Conservation (phyloP, 2,888 invertebrate species). For the Microplitis deprimator region DNA sequence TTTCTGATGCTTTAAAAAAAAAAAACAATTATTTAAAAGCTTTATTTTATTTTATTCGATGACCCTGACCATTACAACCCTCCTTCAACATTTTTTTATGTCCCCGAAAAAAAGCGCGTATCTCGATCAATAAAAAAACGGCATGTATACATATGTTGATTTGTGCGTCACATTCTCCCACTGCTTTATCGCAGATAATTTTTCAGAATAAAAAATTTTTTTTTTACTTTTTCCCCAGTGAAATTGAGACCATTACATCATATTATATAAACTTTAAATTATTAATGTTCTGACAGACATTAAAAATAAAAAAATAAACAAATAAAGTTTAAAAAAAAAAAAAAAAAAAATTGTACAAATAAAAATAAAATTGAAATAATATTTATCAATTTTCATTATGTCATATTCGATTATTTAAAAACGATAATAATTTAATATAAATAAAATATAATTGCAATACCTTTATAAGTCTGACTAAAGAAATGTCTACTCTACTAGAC, state of each 20-base stretch:
- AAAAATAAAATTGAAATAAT: background rate
- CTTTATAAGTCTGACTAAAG: background rate
- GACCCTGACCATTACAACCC: conserved; percentile 52
- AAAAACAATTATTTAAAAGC: conserved; percentile 22
- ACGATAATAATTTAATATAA: background rate
- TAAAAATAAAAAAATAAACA: background rate
- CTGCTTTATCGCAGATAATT: conserved; percentile 9
- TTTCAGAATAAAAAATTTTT: background rate
- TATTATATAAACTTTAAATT: background rate
- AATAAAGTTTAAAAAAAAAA: background rate
- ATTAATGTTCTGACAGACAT: background rate
- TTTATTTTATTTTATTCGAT: conserved; percentile 42
- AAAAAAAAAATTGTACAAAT: background rate
- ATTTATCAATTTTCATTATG: background rate
- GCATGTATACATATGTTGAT: background rate
- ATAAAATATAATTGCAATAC: background rate
- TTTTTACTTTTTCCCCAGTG: conserved; percentile 2
- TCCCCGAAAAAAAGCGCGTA: conserved; percentile 41
- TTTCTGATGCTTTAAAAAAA: too few species aligned
- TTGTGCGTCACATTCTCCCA: conserved; percentile 35
- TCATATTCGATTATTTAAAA: background rate
- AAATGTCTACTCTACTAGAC: background rate
- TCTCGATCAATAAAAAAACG: conserved; percentile 49
- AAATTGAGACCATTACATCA: background rate
- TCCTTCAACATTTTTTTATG: conserved; percentile 9